A percentile compares a stretch with the other conserved stretches of the same genome.
Conservation (phyloP, 1,140 invertebrate species). For the Trachelipus rathkii region DNA sequence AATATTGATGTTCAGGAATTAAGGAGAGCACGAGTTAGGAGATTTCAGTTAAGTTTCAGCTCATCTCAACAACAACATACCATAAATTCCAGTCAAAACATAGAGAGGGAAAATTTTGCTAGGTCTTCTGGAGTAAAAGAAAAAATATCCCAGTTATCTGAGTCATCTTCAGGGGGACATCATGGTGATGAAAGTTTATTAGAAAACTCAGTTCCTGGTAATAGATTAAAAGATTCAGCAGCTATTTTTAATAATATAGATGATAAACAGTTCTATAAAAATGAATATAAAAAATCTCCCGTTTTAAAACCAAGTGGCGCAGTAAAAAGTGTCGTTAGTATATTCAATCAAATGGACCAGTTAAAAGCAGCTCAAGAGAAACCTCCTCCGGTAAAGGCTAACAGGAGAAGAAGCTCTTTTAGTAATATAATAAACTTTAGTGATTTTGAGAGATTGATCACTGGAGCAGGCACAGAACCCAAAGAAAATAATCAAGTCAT, state of each 20-base stretch:
- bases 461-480: constrained; percentile 43
- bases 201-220: neutral
- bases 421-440: neutral
- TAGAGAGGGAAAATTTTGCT: neutral
- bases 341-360: constrained; percentile 46
- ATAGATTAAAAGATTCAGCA: neutral
- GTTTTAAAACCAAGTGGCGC: constrained; percentile 38
- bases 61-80: neutral
- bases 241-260: neutral
- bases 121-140: neutral
- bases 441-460: constrained; percentile 30
- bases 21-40: constrained; percentile 49
- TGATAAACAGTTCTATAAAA: constrained; percentile 28
- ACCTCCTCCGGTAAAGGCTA: neutral
- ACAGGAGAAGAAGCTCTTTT: neutral
- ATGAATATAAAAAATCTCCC: constrained; percentile 30
- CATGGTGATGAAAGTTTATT: neutral
- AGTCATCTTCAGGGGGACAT: neutral
- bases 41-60: constrained; percentile 46
- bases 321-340: constrained; percentile 36
- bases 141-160: neutral
- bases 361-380: constrained; percentile 24
- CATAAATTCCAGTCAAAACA: neutral
- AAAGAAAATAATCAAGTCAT: constrained; percentile 16
- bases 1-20: constrained; percentile 48